Conservation (phyloP, 2,797 vertebrate genomes). For the Toxotes lorentzi region DNA sequence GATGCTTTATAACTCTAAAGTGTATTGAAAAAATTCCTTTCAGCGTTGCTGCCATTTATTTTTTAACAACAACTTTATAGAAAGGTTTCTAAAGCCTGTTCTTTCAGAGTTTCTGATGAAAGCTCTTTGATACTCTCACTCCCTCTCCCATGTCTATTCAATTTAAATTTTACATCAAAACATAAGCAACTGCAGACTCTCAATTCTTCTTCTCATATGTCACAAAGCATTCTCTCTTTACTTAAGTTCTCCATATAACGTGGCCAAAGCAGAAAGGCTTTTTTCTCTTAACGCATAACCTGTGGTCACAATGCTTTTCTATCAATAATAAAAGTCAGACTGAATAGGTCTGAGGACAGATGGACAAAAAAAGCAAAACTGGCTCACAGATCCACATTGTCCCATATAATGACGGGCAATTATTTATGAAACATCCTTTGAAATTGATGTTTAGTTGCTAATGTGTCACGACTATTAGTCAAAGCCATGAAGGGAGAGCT, state of each 20-base stretch:
- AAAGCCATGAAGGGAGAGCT: constrained; percentile 14
- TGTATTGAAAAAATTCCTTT: constrained; percentile 1
- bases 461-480: constrained; percentile 57
- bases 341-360: constrained; percentile 27
- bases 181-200: background rate
- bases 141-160: fast-evolving
- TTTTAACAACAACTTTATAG: background rate
- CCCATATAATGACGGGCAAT: constrained; percentile 61
- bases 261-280: background rate
- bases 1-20: constrained; percentile 5
- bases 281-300: background rate
- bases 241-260: background rate
- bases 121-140: background rate
- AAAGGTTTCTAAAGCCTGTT: background rate
- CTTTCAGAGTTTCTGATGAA: background rate
- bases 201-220: background rate
- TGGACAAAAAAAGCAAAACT: constrained; percentile 19
- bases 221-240: background rate
- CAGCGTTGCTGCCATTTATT: background rate
- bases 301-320: constrained; percentile 3
- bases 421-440: constrained; percentile 59
- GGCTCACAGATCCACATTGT: constrained; percentile 39
- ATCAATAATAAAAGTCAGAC: constrained; percentile 30
- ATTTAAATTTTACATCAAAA: background rate
- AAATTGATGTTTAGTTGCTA: constrained; percentile 54